Evolutionary conservation across 92 coral and sea anemone genomes (phyloP), one percentile per base, ranked within the genome.

Genomic region (Palythoa grandiflora): DNA sequence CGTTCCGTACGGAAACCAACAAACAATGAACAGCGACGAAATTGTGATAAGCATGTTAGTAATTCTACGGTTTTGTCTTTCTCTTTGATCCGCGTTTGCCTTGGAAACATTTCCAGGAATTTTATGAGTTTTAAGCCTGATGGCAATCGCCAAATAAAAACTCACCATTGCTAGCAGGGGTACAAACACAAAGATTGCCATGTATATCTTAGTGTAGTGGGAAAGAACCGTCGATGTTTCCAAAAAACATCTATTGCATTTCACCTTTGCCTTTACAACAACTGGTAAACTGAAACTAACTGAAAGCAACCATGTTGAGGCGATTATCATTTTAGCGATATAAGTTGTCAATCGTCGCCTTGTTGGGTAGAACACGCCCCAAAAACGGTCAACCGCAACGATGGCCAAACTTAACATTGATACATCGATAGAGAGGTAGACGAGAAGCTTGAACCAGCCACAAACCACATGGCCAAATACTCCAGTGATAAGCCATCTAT

Each of bases 81-180:
- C 78, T 17, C 78, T 40, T 2, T 39, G 52, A 21, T 15, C 52
- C 6, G 52, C 21, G 53, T 73, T 17, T 0, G 52, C 78, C 20
- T 73, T 40, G 10, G 78, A 38, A 40, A 73, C 78, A n/a, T 73
- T n/a, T 15, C 78, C 78, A 73, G 78, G 78, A 73, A 73, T 73
- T n/a, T 12, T 16, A 17, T 38, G 78, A 2, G 12, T 37, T n/a
- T 54, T 73, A 12, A 73, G 17, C 78, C 40, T 73, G 20, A 73
- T 73, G 13, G 54, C 78, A 38, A 73, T 16, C 12, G 78, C 39
- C 28, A 40, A 15, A 39, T 73, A 73, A 28, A 73, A 73, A 17
- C 78, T 44, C 28, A 14, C 78, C 52, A 73, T 73, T 15, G 53
- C 9, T 13, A 39, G 21, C 47, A 73, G 17, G 2, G 78, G 72